Evolutionary conservation across 2,888 invertebrate genomes (phyloP).

Genomic region (Idaea straminata): DNA sequence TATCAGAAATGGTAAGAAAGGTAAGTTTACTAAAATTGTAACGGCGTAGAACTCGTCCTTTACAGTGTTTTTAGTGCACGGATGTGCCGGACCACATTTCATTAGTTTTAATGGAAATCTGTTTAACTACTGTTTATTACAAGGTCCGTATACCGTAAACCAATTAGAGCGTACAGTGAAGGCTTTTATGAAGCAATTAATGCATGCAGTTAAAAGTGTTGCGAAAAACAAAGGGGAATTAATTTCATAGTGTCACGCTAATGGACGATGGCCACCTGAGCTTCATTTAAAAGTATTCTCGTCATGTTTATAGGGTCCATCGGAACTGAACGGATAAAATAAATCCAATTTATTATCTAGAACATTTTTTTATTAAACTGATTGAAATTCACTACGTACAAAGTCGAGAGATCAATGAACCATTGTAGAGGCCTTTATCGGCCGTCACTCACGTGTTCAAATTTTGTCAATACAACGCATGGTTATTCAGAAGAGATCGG

Average conservation of each 20-base stretch:
- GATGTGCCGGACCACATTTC: slow-evolving; percentile 16
- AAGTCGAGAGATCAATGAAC: slow-evolving; percentile 40
- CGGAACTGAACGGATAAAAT: slow-evolving; percentile 20
- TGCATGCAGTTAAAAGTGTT: slow-evolving; percentile 51
- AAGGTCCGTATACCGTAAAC: slow-evolving; percentile 41
- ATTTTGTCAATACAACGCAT: slow-evolving; percentile 68
- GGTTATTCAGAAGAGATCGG: slow-evolving; percentile 75
- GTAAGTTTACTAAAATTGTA: too few relatives aligned
- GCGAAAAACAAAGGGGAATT: slow-evolving; percentile 62
- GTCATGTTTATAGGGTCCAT: slow-evolving; percentile 28
- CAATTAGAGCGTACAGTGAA: slow-evolving; percentile 54
- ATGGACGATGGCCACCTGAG: slow-evolving; percentile 57
- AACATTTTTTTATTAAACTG: slow-evolving; percentile 1
- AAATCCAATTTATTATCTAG: slow-evolving; percentile 1
- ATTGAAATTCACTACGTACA: slow-evolving; percentile 15
- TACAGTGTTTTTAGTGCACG: neutral
- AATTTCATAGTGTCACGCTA: slow-evolving; percentile 65
- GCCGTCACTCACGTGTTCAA: slow-evolving; percentile 65
- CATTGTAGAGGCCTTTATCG: slow-evolving; percentile 50
- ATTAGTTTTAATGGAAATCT: slow-evolving; percentile 38
- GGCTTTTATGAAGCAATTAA: slow-evolving; percentile 64
- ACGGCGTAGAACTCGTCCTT: neutral
- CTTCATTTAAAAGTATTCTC: slow-evolving; percentile 34
- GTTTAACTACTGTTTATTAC: slow-evolving; percentile 45
- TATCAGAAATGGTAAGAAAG: too few relatives aligned